These are phyloP conservation scores for Leucoptera coffeella DNA, from an alignment of 2,888 invertebrate species.

Conservation along the genomic window DNA sequence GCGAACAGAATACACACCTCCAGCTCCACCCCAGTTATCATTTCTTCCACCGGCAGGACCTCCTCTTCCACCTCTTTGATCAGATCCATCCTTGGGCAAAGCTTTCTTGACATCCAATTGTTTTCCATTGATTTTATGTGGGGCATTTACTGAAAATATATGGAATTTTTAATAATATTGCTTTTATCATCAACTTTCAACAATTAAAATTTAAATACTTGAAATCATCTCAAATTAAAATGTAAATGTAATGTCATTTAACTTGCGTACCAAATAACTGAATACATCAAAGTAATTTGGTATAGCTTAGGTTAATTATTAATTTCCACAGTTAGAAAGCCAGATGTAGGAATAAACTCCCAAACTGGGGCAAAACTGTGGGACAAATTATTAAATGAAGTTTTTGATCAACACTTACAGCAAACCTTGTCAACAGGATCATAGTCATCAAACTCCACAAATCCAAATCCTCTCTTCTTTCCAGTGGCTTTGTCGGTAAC, in stretches of 20 bases:
- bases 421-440: conserved; percentile 97
- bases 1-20: conserved; percentile 12
- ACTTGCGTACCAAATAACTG: conserved; percentile 42
- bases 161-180: conserved; percentile 4
- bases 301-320: conserved; percentile 45
- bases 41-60: conserved; percentile 28
- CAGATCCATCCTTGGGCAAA: conserved; percentile 70
- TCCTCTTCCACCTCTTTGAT: conserved; percentile 46
- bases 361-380: conserved; percentile 49
- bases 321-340: conserved; percentile 48
- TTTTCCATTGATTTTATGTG: conserved; percentile 80
- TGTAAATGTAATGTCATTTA: conserved; percentile 26
- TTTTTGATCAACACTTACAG: conserved; percentile 57
- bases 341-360: conserved; percentile 32
- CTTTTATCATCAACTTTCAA: conserved; percentile 3
- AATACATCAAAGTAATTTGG: conserved; percentile 17
- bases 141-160: conserved; percentile 61
- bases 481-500: conserved; percentile 90
- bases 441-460: conserved; percentile 95
- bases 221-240: too few relatives aligned
- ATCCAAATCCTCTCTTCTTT: conserved; percentile 93
- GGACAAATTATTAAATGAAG: conserved; percentile 7
- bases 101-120: conserved; percentile 93
- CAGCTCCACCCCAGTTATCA: conserved; percentile 19
- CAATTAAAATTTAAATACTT: conserved; percentile 1